Evolutionary conservation across 64 coral and sea anemone species (phyloP).

Genomic region (Platygyra sinensis): DNA sequence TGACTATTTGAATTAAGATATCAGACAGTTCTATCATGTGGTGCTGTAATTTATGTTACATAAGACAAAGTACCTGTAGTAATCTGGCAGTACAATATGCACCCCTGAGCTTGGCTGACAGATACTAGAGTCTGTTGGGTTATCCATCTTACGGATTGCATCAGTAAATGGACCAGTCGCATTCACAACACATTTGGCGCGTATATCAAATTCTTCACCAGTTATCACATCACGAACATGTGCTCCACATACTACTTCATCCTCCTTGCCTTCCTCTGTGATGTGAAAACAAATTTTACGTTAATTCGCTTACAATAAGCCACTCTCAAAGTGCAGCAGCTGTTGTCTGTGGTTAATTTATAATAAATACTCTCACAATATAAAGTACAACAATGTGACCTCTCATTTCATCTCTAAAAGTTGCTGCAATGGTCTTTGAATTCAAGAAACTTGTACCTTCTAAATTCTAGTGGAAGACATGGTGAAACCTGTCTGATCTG

Average conservation of each 20-base stretch:
- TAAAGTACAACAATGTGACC: no score
- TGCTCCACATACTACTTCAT: conserved; percentile 92
- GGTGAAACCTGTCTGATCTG: no score
- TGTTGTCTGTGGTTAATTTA: no score
- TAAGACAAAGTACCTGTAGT: conserved; percentile 75
- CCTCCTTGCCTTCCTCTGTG: conserved; percentile 50
- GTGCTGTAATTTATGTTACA: background rate
- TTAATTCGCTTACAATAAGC: background rate
- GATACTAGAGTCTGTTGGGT: conserved; percentile 52
- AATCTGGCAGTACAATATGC: conserved; percentile 90
- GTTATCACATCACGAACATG: conserved; percentile 74
- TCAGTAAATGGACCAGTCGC: conserved; percentile 98
- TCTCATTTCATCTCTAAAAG: no score
- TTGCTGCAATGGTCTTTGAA: no score
- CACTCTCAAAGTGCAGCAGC: background rate
- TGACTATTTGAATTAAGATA: background rate
- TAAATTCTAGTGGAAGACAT: no score
- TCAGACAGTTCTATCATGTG: background rate
- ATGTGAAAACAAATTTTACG: background rate
- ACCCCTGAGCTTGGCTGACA: conserved; percentile 96
- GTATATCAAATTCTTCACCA: conserved; percentile 87
- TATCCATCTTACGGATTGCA: conserved; percentile 81
- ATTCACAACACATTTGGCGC: conserved; percentile 94
- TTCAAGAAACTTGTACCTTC: no score
- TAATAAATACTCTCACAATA: no score